A percentile compares a stretch with the other conserved stretches of the same genome.
Evolutionary conservation across 2,888 invertebrate species (phyloP).

Genomic region (Calliopum simillimum): DNA sequence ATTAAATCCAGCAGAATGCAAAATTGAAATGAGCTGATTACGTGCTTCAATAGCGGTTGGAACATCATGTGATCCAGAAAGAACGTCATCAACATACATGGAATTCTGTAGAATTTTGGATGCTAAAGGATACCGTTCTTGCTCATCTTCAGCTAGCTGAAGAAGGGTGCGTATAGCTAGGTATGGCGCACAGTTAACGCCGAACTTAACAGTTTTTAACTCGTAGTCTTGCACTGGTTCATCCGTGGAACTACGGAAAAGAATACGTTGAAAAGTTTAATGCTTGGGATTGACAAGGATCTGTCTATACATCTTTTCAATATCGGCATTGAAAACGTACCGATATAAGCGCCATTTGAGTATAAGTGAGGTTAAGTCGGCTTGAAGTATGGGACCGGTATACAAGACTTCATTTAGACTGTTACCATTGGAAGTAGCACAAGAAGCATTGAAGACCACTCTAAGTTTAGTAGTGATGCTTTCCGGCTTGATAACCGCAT

Average conservation of each 20-base stretch:
- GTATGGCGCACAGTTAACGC: constrained; percentile 35
- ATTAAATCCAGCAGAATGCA: constrained; percentile 25
- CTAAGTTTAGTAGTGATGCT: constrained; percentile 6
- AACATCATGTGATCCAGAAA: constrained; percentile 38
- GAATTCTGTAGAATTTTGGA: constrained; percentile 33
- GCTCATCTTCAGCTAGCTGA: constrained; percentile 33
- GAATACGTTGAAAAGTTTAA: constrained; percentile 33
- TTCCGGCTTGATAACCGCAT: constrained; percentile 9
- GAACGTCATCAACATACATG: constrained; percentile 41
- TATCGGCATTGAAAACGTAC: constrained; percentile 35
- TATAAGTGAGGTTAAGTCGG: constrained; percentile 10
- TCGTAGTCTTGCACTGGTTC: constrained; percentile 18
- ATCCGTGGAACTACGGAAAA: constrained; percentile 9
- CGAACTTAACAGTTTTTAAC: constrained; percentile 34
- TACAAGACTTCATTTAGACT: constrained; percentile 31
- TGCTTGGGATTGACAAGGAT: constrained; percentile 30
- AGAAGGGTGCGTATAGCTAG: constrained; percentile 31
- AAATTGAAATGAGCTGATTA: constrained; percentile 22
- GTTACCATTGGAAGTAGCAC: constrained; percentile 7
- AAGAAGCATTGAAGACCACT: constrained; percentile 34
- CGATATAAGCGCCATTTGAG: constrained; percentile 20
- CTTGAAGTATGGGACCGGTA: constrained; percentile 26
- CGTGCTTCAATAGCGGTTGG: constrained; percentile 21
- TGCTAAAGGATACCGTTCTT: constrained; percentile 28
- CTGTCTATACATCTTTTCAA: constrained; percentile 36